Evolutionary conservation across 2,113 vertebrate species (phyloP).

Genomic region (Notechis scutatus): DNA sequence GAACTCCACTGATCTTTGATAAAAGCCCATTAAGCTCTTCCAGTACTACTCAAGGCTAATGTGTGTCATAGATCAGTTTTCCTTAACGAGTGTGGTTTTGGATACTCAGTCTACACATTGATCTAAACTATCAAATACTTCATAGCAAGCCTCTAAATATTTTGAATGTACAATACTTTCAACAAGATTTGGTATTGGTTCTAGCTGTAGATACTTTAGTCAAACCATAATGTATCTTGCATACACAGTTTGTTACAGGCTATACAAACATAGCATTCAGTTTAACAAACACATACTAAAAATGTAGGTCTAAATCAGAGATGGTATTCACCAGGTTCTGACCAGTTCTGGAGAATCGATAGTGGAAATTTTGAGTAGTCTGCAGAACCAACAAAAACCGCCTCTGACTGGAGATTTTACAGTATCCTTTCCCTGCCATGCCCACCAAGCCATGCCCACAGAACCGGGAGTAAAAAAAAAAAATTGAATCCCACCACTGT

Average conservation of each 20-base stretch:
- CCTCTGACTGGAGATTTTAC: too few relatives aligned
- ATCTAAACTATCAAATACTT: not conserved
- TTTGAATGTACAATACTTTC: not conserved
- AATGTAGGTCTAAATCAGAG: not conserved
- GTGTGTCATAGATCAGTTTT: not conserved
- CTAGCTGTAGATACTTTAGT: not conserved
- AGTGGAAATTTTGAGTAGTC: too few relatives aligned
- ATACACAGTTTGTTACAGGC: not conserved
- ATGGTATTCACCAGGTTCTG: too few relatives aligned
- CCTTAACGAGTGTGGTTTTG: not conserved
- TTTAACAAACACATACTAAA: not conserved
- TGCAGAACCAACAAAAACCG: too few relatives aligned
- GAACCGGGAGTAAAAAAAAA: too few relatives aligned
- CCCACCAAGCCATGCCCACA: too few relatives aligned
- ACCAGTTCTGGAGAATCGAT: too few relatives aligned
- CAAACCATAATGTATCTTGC: not conserved
- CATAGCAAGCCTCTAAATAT: not conserved
- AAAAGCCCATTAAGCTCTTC: constrained; percentile 3
- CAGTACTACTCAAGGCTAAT: not conserved
- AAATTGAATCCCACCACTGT: too few relatives aligned
- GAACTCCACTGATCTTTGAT: constrained; percentile 21
- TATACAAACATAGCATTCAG: not conserved
- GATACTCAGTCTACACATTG: constrained; percentile 7
- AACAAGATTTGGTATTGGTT: not conserved
- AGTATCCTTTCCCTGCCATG: too few relatives aligned